A percentile compares a stretch with the other conserved stretches of the same genome.
Conservation (phyloP, 2,113 vertebrate genomes). For the Ibidorhyncha struthersii region DNA sequence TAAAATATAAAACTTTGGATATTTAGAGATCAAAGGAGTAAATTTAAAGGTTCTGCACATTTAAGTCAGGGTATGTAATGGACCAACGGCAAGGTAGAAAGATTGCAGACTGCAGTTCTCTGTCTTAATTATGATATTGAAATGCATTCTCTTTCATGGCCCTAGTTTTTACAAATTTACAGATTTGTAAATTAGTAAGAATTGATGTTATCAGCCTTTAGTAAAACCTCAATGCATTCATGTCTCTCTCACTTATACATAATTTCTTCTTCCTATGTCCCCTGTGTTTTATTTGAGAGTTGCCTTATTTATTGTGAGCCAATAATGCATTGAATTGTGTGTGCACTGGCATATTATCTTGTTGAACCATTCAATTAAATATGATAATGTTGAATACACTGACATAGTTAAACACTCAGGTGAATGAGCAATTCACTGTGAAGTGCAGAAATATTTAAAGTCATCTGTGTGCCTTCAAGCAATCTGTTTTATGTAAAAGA, state of each 20-base stretch:
- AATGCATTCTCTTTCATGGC: neutral
- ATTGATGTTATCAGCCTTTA: slow-evolving; percentile 42
- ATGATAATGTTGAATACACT: slow-evolving; percentile 81
- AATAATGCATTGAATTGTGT: slow-evolving; percentile 71
- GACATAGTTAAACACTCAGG: slow-evolving; percentile 82
- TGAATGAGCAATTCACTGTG: slow-evolving; percentile 82
- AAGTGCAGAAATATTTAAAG: slow-evolving; percentile 79
- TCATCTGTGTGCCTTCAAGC: slow-evolving; percentile 73
- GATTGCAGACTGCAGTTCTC: neutral
- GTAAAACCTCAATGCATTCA: slow-evolving; percentile 22
- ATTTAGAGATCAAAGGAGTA: neutral
- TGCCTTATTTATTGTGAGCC: slow-evolving; percentile 74
- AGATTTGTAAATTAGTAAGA: slow-evolving; percentile 18
- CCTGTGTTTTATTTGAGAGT: slow-evolving; percentile 61
- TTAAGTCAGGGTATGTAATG: neutral
- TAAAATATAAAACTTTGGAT: neutral
- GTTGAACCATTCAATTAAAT: slow-evolving; percentile 85
- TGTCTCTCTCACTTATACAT: slow-evolving; percentile 7
- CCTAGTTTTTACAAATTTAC: neutral
- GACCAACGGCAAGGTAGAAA: neutral
- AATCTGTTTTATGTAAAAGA: slow-evolving; percentile 70
- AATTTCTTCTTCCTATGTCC: slow-evolving; percentile 44
- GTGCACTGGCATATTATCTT: slow-evolving; percentile 77
- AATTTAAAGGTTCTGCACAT: neutral
- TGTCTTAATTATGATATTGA: neutral